phyloP scores from a whole-genome alignment of 2,113 vertebrate species.

The Apodemus sylvaticus region DNA sequence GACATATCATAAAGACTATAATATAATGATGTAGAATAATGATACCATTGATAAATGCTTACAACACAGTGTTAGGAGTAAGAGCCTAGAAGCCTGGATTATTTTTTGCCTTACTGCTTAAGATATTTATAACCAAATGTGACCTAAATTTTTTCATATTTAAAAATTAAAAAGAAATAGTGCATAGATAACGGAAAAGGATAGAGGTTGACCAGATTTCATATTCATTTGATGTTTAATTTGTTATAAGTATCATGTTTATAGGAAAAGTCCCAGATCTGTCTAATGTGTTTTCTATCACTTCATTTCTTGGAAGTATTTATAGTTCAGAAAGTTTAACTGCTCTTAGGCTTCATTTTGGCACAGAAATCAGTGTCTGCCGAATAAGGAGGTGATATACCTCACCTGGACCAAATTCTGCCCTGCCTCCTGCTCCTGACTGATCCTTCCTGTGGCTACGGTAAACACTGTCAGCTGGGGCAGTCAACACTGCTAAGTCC shows the following conservation, averaged over 20 bases:
- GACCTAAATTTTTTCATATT: not conserved
- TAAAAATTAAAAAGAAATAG: conserved; percentile 19
- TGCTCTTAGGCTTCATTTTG: not conserved
- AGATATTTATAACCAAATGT: conserved; percentile 5
- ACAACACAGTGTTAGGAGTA: not conserved
- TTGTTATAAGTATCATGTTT: not conserved
- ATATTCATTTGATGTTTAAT: not conserved
- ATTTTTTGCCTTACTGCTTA: conserved; percentile 23
- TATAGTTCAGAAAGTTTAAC: not conserved
- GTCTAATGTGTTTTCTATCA: conserved; percentile 6
- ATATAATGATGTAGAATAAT: not conserved
- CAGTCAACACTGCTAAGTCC: not conserved
- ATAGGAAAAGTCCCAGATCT: not conserved
- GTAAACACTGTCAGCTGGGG: not conserved
- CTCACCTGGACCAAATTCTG: not conserved
- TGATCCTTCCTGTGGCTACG: not conserved
- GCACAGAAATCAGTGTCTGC: not conserved
- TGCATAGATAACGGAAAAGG: conserved; percentile 20
- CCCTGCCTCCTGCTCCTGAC: not conserved
- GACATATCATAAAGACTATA: conserved; percentile 3
- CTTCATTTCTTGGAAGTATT: conserved; percentile 35
- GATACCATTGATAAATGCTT: conserved; percentile 1
- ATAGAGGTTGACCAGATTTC: not conserved
- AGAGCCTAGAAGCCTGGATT: not conserved
- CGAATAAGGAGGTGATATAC: not conserved